Base-by-base conservation (phyloP, 2,113 vertebrate genomes). In the Psammodynastes pulverulentus region DNA sequence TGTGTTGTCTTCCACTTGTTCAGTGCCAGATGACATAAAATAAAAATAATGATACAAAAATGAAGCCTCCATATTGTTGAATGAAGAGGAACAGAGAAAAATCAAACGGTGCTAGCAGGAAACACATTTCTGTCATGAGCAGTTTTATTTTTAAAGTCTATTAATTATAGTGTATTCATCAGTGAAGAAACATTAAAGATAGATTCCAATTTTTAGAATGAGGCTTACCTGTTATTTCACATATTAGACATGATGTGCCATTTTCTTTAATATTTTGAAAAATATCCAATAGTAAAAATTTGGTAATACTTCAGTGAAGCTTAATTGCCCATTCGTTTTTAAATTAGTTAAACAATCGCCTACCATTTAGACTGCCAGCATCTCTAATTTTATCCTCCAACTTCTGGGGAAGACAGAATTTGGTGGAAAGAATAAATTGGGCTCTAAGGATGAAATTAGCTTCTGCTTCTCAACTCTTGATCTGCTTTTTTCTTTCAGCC, bases 401-500 rank as follows among this genome's bases (percentile, higher is more conserved):
- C 9, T 29, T 24, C 46, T 3, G 9, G 48, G 90, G 43, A 34
- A 12, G 43, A 3, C 24, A 91, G 79, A 46, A 46, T 43, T 46
- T 19, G 43, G 12, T 58, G 39, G 53, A 56, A 54, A n/a, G 52
- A 21, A 46, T 43, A 43, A 79, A 79, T 79, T 79, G 72, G 72
- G 34, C 34, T 21, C 72, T 79, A 79, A 79, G 34, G 72, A 43
- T 79, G 72, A 39, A 43, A 79, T 79, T 79, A 43, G 72, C 17
- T 13, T 58, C 43, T 79, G 72, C 9, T 67, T 8, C 67, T 39
- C 5, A 3, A 21, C 46, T 7, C 0, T 46, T 89, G 84, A 79
- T 51, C 24, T 91, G 15, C 4, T 86, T 85, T 56, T 85, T 92
- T 89, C 12, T 95, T 94, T 58, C 93, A 99, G 98, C 62, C 97